Conservation (phyloP, 2,888 invertebrate genomes). For the Synanthedon myopaeformis region DNA sequence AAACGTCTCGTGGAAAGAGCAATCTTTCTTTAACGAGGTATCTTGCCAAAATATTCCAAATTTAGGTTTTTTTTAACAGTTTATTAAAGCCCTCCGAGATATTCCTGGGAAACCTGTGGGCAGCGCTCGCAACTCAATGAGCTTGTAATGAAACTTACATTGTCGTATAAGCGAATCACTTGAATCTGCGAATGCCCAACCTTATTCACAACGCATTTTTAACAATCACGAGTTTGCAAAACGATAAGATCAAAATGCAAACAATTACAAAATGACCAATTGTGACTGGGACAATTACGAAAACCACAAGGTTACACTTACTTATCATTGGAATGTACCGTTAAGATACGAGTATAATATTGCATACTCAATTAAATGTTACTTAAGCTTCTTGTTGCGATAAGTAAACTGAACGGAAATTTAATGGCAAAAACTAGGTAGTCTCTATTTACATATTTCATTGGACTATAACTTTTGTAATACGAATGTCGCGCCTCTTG, state of each 20-base stretch:
- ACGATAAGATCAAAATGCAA: not conserved
- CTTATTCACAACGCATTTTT: too few relatives aligned
- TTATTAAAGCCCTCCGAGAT: too few relatives aligned
- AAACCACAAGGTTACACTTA: not conserved
- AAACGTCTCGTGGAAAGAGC: too few relatives aligned
- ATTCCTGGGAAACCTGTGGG: too few relatives aligned
- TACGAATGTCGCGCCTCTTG: slow-evolving; percentile 9
- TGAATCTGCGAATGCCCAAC: too few relatives aligned
- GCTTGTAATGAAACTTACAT: too few relatives aligned
- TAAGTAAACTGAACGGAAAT: slow-evolving; percentile 10
- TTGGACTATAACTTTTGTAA: slow-evolving; percentile 23
- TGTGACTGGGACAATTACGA: not conserved
- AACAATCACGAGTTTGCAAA: not conserved
- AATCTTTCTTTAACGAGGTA: too few relatives aligned
- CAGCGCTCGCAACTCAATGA: too few relatives aligned
- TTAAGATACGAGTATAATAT: not conserved
- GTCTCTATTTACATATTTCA: slow-evolving; percentile 20
- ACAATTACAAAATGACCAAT: not conserved
- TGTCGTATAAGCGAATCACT: too few relatives aligned
- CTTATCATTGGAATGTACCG: not conserved
- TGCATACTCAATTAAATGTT: not conserved
- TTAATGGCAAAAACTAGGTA: slow-evolving; percentile 24
- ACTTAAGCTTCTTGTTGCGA: not conserved
- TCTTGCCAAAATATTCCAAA: too few relatives aligned
- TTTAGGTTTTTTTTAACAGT: too few relatives aligned